A percentile compares a stretch with the other conserved stretches of the same genome.
These are phyloP conservation scores for Aptenodytes forsteri DNA, from an alignment of 2,113 vertebrate species.

Conservation along the genomic window DNA sequence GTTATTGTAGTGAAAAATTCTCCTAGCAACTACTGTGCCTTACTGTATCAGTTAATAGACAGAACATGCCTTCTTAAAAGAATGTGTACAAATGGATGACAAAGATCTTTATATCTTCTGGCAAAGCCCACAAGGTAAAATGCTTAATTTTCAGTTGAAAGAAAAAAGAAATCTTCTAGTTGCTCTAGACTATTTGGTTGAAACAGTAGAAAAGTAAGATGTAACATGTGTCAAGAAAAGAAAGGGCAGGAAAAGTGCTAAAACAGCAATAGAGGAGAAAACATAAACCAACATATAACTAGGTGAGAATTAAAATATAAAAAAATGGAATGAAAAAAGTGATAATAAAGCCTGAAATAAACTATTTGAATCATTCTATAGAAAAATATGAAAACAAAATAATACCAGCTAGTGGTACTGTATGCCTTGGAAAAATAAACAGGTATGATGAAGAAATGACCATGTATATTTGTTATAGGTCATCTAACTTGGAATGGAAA, in stretches of 20 bases:
- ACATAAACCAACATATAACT: background rate
- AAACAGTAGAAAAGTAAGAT: background rate
- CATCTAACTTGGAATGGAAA: background rate
- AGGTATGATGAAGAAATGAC: background rate
- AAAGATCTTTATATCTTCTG: background rate
- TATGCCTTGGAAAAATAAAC: background rate
- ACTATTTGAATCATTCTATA: background rate
- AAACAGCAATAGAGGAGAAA: background rate
- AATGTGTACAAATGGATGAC: background rate
- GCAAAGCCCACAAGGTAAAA: background rate
- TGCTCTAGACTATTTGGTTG: background rate
- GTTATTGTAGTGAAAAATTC: constrained; percentile 26
- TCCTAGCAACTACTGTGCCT: background rate
- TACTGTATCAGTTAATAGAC: constrained; percentile 7
- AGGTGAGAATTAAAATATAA: background rate
- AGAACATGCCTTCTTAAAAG: background rate
- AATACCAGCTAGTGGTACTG: background rate
- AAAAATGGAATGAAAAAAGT: background rate
- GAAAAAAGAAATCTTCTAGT: background rate
- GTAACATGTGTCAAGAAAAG: background rate
- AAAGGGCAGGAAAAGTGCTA: background rate
- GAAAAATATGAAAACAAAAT: background rate
- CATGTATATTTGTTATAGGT: background rate
- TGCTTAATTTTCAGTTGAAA: background rate
- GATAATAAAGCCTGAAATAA: background rate